Evolutionary conservation across 1,140 invertebrate genomes (phyloP), one percentile per base, ranked within the genome.

Genomic region (Hyposmocoma kahamanoa): DNA sequence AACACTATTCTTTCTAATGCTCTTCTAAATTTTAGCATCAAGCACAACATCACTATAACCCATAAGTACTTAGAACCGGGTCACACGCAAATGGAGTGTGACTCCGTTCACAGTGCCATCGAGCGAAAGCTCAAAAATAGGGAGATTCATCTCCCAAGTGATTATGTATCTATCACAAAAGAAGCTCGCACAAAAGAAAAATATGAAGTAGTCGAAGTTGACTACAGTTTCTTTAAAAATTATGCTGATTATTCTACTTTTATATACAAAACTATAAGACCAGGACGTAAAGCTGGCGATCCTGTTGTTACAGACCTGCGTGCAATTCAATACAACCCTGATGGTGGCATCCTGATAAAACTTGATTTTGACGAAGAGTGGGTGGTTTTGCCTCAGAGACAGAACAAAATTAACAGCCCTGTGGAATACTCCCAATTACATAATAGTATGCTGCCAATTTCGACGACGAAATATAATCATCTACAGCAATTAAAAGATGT

Each of bases 71-170:
- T 85, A 10, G 67, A 72, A 53, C 59, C 61, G 38, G 81, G 80
- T 3, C 79, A 85, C 49, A 83, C 77, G 8, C 75, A 86, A 47
- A 86, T 84, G 74, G 78, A 84, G 42, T 62, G 56, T 38, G 76
- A 86, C 47, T 60, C 59, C 11, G 61, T 81, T 1, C 76, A 85
- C 50, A 49, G 18, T 38, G 32, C 18, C 11, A 47, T 47, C 5
- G 45, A 41, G 41, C 19, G 21, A 28, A 53, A 49, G 15, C 17
- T 47, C 15, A 53, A 53, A 28, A 53, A 39, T 28, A 4, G 42
- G 15, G 43, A 43, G 28, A 45, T 51, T 38, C 50, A 45, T 21
- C 13, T 34, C 5, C 32, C 38, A 2, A 34, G 5, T 10, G 43
- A 45, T 28, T 45, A 38, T 11, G 18, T 22, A 1, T 28, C 22